Evolutionary conservation across 1,140 invertebrate genomes (phyloP).

Genomic region (Heliconius eleuchia): DNA sequence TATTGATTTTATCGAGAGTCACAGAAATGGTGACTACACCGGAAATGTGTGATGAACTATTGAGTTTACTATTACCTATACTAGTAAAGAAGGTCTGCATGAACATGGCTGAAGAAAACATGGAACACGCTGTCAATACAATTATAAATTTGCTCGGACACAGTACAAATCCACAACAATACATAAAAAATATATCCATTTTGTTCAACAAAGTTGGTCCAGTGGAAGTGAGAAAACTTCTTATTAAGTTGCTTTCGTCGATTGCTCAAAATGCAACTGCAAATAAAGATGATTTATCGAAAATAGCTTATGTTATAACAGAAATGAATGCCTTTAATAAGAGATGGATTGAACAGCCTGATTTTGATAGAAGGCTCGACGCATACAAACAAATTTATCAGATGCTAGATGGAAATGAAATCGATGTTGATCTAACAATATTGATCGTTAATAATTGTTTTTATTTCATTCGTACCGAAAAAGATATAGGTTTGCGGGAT

Average conservation of each 20-base stretch:
- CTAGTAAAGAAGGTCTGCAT: constrained; percentile 85
- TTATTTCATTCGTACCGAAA: constrained; percentile 88
- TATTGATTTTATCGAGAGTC: constrained; percentile 90
- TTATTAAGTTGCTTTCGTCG: constrained; percentile 82
- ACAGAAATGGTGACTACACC: constrained; percentile 87
- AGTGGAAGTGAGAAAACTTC: constrained; percentile 84
- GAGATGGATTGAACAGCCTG: constrained; percentile 94
- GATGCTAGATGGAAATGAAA: constrained; percentile 80
- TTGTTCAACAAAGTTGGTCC: constrained; percentile 84
- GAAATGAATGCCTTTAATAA: constrained; percentile 93
- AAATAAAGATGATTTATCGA: constrained; percentile 63
- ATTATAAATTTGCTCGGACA: constrained; percentile 88
- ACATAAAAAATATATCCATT: constrained; percentile 85
- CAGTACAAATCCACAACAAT: constrained; percentile 84
- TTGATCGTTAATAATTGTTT: constrained; percentile 92
- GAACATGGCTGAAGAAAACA: constrained; percentile 84
- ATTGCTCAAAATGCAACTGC: constrained; percentile 77
- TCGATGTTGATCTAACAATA: constrained; percentile 86
- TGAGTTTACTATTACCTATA: constrained; percentile 88
- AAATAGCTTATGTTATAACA: constrained; percentile 80
- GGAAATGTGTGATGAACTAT: constrained; percentile 85
- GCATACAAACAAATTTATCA: constrained; percentile 86
- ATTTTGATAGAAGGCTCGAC: constrained; percentile 90
- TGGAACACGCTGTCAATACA: constrained; percentile 83
- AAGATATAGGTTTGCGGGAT: constrained; percentile 92